A percentile compares a stretch with the other conserved stretches of the same genome.
Evolutionary conservation across 2,888 invertebrate species (phyloP).

Genomic region (Nephrotoma flavescens): DNA sequence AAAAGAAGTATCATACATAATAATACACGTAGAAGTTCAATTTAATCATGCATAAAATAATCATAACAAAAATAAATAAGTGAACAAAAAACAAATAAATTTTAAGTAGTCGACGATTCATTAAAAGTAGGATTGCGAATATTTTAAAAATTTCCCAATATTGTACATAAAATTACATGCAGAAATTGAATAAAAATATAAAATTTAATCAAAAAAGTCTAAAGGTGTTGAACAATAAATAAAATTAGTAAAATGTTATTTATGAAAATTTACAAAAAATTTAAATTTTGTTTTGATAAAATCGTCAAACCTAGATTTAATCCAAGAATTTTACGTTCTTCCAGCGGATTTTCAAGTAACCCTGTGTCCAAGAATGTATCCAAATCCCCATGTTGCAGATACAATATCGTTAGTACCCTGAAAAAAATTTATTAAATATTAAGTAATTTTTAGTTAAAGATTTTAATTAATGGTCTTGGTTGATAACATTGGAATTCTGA

Average conservation of each 20-base stretch:
- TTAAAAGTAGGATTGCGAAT: background rate
- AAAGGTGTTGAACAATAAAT: background rate
- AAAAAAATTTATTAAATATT: background rate
- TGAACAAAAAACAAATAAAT: background rate
- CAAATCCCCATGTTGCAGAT: slow-evolving; percentile 9
- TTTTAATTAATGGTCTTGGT: background rate
- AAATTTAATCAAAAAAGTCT: background rate
- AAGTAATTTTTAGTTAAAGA: background rate
- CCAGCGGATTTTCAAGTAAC: slow-evolving; percentile 7
- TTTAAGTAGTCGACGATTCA: background rate
- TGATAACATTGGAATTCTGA: no score
- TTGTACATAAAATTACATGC: background rate
- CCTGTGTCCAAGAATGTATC: slow-evolving; percentile 8
- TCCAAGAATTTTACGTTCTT: slow-evolving; percentile 9
- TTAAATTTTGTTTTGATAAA: background rate
- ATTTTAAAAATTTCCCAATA: background rate
- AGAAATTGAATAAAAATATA: background rate
- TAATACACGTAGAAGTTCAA: background rate
- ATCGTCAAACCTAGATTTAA: slow-evolving; percentile 10
- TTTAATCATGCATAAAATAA: background rate
- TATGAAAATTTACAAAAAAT: background rate
- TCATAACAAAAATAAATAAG: background rate
- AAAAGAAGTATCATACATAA: background rate
- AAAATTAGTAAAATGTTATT: background rate
- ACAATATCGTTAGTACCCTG: slow-evolving; percentile 8